Evolutionary conservation across 2,888 invertebrate genomes (phyloP).

Genomic region (Drosophila lutescens): DNA sequence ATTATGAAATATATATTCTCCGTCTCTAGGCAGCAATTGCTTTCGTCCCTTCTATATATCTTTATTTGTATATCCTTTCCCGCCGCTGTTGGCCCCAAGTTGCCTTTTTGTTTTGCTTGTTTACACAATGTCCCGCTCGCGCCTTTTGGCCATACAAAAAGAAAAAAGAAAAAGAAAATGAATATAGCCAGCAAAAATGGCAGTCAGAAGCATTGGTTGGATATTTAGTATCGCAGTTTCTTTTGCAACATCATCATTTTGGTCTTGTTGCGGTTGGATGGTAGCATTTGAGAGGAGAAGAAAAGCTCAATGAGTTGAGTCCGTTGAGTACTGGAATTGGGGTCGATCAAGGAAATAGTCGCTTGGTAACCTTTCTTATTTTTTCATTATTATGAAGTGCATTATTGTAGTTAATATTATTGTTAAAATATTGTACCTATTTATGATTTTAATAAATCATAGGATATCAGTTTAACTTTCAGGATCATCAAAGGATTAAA

Average conservation of each 20-base stretch:
- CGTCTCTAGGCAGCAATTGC: slow-evolving; percentile 62
- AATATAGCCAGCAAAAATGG: slow-evolving; percentile 56
- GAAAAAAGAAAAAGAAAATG: slow-evolving; percentile 2
- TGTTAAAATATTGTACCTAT: too few relatives aligned
- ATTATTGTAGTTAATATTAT: too few relatives aligned
- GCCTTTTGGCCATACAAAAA: slow-evolving; percentile 61
- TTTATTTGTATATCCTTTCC: slow-evolving; percentile 21
- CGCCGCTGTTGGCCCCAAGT: slow-evolving; percentile 24
- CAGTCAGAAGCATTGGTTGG: slow-evolving; percentile 57
- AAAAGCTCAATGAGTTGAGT: slow-evolving; percentile 62
- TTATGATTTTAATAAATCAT: too few relatives aligned
- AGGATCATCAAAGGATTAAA: too few relatives aligned
- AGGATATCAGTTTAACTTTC: too few relatives aligned
- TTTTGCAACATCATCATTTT: slow-evolving; percentile 78
- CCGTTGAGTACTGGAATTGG: slow-evolving; percentile 40
- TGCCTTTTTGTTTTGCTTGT: slow-evolving; percentile 58
- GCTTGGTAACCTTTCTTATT: background rate
- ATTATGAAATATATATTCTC: slow-evolving; percentile 74
- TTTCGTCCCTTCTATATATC: slow-evolving; percentile 35
- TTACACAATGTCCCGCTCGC: slow-evolving; percentile 66
- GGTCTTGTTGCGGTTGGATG: slow-evolving; percentile 37
- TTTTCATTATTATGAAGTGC: background rate
- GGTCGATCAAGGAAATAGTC: slow-evolving; percentile 37
- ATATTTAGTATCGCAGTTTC: slow-evolving; percentile 76
- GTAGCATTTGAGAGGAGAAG: slow-evolving; percentile 6